A percentile compares a stretch with the other conserved stretches of the same genome.
phyloP scores from a whole-genome alignment of 2,797 vertebrate species.

The Chelon auratus region DNA sequence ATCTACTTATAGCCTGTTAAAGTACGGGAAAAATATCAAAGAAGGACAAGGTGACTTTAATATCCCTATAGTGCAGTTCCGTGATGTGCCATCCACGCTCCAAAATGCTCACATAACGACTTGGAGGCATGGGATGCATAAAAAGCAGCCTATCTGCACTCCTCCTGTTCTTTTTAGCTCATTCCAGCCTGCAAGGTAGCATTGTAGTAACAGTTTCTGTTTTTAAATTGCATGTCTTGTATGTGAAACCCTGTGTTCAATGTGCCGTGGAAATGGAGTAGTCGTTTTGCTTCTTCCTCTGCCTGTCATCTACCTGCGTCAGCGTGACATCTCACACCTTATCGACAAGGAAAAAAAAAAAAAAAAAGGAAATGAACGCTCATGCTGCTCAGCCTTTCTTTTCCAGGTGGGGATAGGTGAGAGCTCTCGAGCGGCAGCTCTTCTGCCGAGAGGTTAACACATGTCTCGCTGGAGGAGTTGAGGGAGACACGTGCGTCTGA shows the following conservation, averaged over 20 bases:
- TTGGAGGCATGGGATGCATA: not conserved
- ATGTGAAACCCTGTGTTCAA: slow-evolving; percentile 35
- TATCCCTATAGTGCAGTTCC: slow-evolving; percentile 20
- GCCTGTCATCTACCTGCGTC: not conserved
- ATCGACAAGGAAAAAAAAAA: slow-evolving; percentile 14
- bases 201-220: not conserved
- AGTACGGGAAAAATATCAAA: slow-evolving; percentile 4
- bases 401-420: slow-evolving; percentile 22
- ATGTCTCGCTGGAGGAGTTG: slow-evolving; percentile 14
- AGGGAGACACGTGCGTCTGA: not conserved
- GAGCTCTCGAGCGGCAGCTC: slow-evolving; percentile 8
- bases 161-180: not conserved
- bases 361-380: slow-evolving; percentile 27
- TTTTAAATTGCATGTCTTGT: slow-evolving; percentile 17
- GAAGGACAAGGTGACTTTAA: slow-evolving; percentile 11
- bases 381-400: not conserved
- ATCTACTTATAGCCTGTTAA: slow-evolving; percentile 1
- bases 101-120: slow-evolving; percentile 35
- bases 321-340: slow-evolving; percentile 24
- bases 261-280: slow-evolving; percentile 23
- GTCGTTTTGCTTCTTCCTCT: not conserved
- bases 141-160: slow-evolving; percentile 7
- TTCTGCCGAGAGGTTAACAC: slow-evolving; percentile 15
- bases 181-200: not conserved
- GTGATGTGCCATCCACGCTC: slow-evolving; percentile 11